Conservation (phyloP, 2,113 vertebrate species). For the Rousettus leschenaultii region DNA sequence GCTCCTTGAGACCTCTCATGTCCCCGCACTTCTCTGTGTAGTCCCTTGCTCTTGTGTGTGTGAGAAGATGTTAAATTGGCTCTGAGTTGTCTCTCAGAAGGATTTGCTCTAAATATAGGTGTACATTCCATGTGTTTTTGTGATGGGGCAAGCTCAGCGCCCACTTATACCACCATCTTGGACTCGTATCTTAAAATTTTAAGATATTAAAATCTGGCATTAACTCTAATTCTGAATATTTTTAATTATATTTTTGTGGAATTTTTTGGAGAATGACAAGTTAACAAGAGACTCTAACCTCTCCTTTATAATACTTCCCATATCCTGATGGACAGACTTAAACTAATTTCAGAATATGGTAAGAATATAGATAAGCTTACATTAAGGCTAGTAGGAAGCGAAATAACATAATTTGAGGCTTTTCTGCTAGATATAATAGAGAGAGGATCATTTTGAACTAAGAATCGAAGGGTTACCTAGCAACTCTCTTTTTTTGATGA, state of each 20-base stretch:
- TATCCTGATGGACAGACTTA: not conserved
- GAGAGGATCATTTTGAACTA: not conserved
- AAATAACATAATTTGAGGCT: not conserved
- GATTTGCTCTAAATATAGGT: not conserved
- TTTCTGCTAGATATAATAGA: not conserved
- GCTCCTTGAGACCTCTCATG: not conserved
- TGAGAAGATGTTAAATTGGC: not conserved
- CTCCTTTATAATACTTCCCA: not conserved
- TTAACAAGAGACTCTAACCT: not conserved
- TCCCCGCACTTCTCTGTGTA: not conserved
- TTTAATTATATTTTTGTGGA: not conserved
- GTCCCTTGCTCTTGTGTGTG: no score
- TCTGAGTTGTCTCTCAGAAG: not conserved
- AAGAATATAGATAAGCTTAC: not conserved
- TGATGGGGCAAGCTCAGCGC: not conserved
- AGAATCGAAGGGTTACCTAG: conserved; percentile 28
- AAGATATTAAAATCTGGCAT: not conserved
- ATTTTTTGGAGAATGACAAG: not conserved
- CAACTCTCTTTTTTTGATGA: conserved; percentile 4
- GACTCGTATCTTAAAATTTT: not conserved
- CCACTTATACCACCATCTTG: not conserved
- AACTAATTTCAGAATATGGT: not conserved
- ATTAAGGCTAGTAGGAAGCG: not conserved
- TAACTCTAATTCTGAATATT: not conserved
- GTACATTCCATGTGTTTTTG: not conserved